Evolutionary conservation across 2,113 vertebrate species (phyloP), one percentile per base, ranked within the genome.

Genomic region (Megatriorchis doriae): DNA sequence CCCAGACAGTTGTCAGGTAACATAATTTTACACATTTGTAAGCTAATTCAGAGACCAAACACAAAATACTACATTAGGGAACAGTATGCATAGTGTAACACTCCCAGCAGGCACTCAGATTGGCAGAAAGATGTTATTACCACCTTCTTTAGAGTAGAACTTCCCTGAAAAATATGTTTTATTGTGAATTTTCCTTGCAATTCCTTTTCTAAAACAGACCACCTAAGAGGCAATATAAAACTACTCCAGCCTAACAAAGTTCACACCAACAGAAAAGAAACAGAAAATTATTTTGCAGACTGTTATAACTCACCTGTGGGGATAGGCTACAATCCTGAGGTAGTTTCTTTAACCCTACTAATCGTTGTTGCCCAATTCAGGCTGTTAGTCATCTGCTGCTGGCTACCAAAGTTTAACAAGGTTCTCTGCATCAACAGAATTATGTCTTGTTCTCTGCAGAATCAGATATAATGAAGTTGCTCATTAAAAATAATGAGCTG

Each of bases 401-500:
- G 92, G 67, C 81, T 83, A 98, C 80, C 80, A 90, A 96, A 93
- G 65, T 97, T 96, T 97, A 97, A 98, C 83, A 83, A 96, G 92
- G 58, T 93, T 93, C 78, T 96, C 53, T 95, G 65, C 84, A 95
- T 89, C 23, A 8, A 93, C 48, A 94, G 74, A 97, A 96, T 98
- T 95, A 97, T 43, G 47, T 81, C 92, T 85, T 53, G 16, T 47
- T 95, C 94, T 98, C 59, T 72, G 55, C 55, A 98, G 94, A 98
- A 97, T 94, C 88, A 95, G 95, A 97, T 97, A 96, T 97, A 97
- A 97, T 97, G 84, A 94, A 98, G 95, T 97, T 97, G 55, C 94
- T 98, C 97, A 98, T 98, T 98, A 98, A 98, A 98, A 98, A 98
- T 98, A 98, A 98, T 96, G 96, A 98, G 94, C 94, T 95, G 81